Evolutionary conservation across 2,888 invertebrate species (phyloP).

Genomic region (Coenonympha glycerion): DNA sequence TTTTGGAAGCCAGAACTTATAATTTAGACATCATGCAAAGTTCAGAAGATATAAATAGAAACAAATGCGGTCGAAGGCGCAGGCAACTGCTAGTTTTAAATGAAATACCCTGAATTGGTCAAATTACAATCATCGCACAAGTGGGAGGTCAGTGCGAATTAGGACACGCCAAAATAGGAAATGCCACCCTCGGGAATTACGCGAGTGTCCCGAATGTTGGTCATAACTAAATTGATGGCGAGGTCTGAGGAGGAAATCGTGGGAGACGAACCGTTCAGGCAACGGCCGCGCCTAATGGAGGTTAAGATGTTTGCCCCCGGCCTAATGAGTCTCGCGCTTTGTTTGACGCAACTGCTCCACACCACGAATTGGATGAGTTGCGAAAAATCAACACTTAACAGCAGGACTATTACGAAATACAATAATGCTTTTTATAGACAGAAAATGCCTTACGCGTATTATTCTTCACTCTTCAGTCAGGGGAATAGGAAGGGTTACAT

Average conservation of each 20-base stretch:
- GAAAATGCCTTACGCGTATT: too few species aligned
- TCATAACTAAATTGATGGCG: slow-evolving; percentile 54
- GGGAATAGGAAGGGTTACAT: too few species aligned
- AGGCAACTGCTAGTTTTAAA: too few species aligned
- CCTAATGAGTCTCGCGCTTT: slow-evolving; percentile 56
- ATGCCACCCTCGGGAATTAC: slow-evolving; percentile 44
- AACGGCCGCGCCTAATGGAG: slow-evolving; percentile 64
- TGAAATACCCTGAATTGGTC: slow-evolving; percentile 18
- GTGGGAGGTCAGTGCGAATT: slow-evolving; percentile 25
- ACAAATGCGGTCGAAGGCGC: too few species aligned
- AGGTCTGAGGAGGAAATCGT: slow-evolving; percentile 58
- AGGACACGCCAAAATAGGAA: slow-evolving; percentile 36
- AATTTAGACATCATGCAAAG: too few species aligned
- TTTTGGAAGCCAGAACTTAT: too few species aligned
- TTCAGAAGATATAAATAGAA: not conserved
- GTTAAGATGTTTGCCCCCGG: slow-evolving; percentile 68
- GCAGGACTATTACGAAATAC: too few species aligned
- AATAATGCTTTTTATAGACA: too few species aligned
- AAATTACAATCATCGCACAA: slow-evolving; percentile 21
- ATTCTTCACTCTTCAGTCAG: too few species aligned
- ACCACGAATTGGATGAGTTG: slow-evolving; percentile 53
- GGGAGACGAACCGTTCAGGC: slow-evolving; percentile 56
- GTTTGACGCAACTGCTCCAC: slow-evolving; percentile 52
- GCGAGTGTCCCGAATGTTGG: slow-evolving; percentile 38
- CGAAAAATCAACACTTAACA: slow-evolving; percentile 17